Evolutionary conservation across 2,113 vertebrate species (phyloP).

Genomic region (mouse (Mus musculus)): DNA sequence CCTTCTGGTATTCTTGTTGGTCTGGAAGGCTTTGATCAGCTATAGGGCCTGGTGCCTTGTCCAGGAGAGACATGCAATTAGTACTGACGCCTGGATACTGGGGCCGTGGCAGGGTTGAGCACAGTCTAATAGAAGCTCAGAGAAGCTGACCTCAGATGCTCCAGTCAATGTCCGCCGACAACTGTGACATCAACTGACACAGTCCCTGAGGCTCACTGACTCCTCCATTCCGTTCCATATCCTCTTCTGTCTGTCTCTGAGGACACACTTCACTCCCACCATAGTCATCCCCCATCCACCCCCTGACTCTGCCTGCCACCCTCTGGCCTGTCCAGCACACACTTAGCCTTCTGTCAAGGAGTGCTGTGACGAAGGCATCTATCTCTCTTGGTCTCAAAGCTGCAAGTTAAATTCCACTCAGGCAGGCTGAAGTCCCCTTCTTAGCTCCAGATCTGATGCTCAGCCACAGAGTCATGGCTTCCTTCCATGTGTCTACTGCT

Average conservation of each 20-base stretch:
- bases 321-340: background rate
- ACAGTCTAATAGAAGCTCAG: background rate
- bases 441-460: background rate
- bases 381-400: background rate
- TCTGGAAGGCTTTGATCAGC: background rate
- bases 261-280: background rate
- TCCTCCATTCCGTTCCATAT: background rate
- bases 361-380: background rate
- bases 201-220: background rate
- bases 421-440: background rate
- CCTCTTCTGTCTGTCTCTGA: background rate
- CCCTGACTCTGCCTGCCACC: background rate
- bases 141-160: background rate
- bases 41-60: background rate
- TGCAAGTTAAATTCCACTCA: background rate
- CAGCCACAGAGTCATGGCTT: background rate
- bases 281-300: background rate
- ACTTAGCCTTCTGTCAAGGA: background rate
- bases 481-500: background rate
- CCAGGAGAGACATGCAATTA: background rate
- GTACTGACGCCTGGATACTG: background rate
- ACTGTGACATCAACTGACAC: background rate
- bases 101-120: background rate
- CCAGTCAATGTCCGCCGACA: background rate
- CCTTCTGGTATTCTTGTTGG: background rate